A percentile compares a stretch with the other conserved stretches of the same genome.
phyloP scores from a whole-genome alignment of 2,797 vertebrate species.

The Paedocypris micromegethes region DNA sequence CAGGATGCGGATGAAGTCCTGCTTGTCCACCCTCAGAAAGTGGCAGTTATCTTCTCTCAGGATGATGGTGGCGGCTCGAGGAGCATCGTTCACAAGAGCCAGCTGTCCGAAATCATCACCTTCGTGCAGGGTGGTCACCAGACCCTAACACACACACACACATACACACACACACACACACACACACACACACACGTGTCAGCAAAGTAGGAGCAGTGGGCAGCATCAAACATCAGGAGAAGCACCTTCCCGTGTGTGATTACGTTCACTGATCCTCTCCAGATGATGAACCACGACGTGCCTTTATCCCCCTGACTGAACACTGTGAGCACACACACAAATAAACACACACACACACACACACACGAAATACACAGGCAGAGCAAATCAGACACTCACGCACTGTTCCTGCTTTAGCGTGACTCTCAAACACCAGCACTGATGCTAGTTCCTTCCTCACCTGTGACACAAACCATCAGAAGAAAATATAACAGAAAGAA shows the following conservation, averaged over 20 bases:
- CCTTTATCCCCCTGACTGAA: conserved; percentile 97
- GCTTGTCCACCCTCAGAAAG: conserved; percentile 90
- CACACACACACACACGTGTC: too few relatives aligned
- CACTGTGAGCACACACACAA: conserved; percentile 86
- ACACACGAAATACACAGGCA: conserved; percentile 53
- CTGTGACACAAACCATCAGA: conserved; percentile 69
- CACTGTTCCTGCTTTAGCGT: conserved; percentile 86
- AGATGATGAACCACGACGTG: conserved; percentile 97
- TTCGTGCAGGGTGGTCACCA: conserved; percentile 88
- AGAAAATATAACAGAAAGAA: conserved; percentile 1
- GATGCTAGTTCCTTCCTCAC: conserved; percentile 81
- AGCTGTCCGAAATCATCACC: conserved; percentile 94
- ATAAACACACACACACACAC: conserved; percentile 56
- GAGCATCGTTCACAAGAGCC: conserved; percentile 88
- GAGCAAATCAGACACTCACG: conserved; percentile 69
- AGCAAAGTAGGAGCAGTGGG: too few relatives aligned
- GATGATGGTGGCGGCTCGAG: conserved; percentile 89
- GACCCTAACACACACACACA: conserved; percentile 65
- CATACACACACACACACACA: neutral
- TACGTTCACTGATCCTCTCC: conserved; percentile 96
- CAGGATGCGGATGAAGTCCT: conserved; percentile 92
- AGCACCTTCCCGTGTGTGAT: conserved; percentile 92
- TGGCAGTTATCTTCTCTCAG: conserved; percentile 90
- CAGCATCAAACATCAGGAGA: too few relatives aligned
- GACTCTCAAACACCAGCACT: conserved; percentile 89